phyloP scores from a whole-genome alignment of 1,140 invertebrate genomes.

The Conus betulinus region DNA sequence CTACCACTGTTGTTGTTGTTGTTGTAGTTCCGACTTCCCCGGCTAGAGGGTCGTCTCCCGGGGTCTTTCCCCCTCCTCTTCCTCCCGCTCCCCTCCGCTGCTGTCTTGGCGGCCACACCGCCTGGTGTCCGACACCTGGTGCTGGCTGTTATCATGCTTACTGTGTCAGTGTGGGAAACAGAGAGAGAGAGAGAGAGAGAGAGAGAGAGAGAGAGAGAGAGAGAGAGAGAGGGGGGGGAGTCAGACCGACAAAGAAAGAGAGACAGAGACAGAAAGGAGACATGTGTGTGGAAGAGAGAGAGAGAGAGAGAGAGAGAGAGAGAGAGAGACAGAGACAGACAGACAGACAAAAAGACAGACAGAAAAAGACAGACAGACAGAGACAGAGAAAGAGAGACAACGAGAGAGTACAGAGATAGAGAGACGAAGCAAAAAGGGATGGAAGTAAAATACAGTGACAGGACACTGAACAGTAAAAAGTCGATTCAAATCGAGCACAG shows the following conservation, averaged over 20 bases:
- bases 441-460: not conserved
- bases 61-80: not conserved
- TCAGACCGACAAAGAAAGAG: not conserved
- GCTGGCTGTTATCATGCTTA: too few relatives aligned
- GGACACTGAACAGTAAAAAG: too few relatives aligned
- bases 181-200: not conserved
- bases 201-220: not conserved
- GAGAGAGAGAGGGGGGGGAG: not conserved
- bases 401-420: not conserved
- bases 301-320: constrained; percentile 14
- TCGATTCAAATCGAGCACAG: too few relatives aligned
- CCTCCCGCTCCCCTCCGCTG: not conserved
- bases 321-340: not conserved
- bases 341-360: not conserved
- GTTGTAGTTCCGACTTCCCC: too few relatives aligned
- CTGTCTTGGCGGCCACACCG: not conserved
- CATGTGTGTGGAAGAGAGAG: not conserved
- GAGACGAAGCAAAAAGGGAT: not conserved
- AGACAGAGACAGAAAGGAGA: too few relatives aligned
- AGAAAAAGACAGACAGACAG: not conserved
- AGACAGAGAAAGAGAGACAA: constrained; percentile 1
- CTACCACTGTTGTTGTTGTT: not conserved
- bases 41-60: too few relatives aligned
- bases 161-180: not conserved
- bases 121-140: not conserved